phyloP scores from a whole-genome alignment of 2,797 vertebrate genomes.

The Enteromius mattozi region DNA sequence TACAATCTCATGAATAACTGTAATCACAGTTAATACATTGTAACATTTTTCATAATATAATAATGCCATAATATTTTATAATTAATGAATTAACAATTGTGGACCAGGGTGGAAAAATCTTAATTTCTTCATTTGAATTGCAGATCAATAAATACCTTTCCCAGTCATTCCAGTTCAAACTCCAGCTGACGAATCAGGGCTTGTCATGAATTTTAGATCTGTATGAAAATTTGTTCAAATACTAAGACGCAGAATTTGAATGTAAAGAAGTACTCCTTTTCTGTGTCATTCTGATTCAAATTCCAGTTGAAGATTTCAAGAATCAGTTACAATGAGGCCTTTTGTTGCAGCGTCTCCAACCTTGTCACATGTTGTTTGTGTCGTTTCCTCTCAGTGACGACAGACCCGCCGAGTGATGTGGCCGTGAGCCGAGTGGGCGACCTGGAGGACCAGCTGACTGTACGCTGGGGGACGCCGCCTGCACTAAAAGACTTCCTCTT shows the following conservation, averaged over 20 bases:
- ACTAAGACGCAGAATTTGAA: neutral
- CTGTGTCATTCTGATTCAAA: neutral
- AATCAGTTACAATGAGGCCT: neutral
- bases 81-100: too few relatives aligned
- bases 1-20: too few relatives aligned
- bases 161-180: neutral
- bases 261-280: neutral
- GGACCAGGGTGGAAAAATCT: too few relatives aligned
- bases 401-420: conserved; percentile 83
- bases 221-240: neutral
- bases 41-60: too few relatives aligned
- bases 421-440: conserved; percentile 86
- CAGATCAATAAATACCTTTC: neutral
- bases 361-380: neutral
- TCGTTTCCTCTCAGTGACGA: conserved; percentile 78
- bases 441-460: conserved; percentile 87
- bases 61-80: too few relatives aligned
- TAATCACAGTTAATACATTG: too few relatives aligned
- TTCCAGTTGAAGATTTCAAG: neutral
- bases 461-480: conserved; percentile 85
- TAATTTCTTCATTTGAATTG: neutral
- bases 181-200: neutral
- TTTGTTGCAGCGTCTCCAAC: neutral
- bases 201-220: neutral
- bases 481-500: conserved; percentile 89